Base-by-base conservation (phyloP, 2,888 invertebrate species). In the Agrochola macilenta region DNA sequence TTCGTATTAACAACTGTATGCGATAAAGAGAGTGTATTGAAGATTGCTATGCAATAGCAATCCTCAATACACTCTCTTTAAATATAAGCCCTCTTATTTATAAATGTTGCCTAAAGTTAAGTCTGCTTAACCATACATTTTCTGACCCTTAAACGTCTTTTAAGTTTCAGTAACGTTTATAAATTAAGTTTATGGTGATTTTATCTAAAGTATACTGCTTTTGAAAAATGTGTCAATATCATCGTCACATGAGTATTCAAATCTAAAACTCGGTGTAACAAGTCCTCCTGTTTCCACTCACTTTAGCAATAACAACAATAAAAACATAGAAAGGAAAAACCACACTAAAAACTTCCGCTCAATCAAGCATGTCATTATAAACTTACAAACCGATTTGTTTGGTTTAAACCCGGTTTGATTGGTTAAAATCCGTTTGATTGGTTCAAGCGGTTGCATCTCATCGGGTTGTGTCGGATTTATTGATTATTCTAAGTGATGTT, bases 401-500 rank as follows among this genome's bases (percentile, higher is more conserved):
- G 66, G 73, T 76, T 76, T 54, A 65, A 52, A 83, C 49, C 71
- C 79, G 11, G 69, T 84, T 85, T 79, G 85, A 86, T 88, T 79
- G 74, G 76, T 74, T 76, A 73, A 63, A 82, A 60, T 72, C 58
- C 70, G 52, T 85, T 86, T 81, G 87, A 87, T 88, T 78, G 66
- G 83, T 83, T 86, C 74, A 61, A 79, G 80, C 68, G 63, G 84
- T 86, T 79, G 74, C 86, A 79, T 86, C 79, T 46, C 57, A 65
- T 17, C 60, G 70, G 74, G 72, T 78, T 77, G 79, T 77, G 74
- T 81, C 81, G 58, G 78, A 87, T 87, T 76, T 77, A 77, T 87
- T 89, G 88, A 86, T 86, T 86, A 90, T 85, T 84, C 90, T 79
- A 82, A 87, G 69, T 78, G 76, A 65, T 79, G 74, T 90, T 71